Evolutionary conservation across 2,113 vertebrate species (phyloP), one percentile per base, ranked within the genome.

Genomic region (Bujurquina vittata): DNA sequence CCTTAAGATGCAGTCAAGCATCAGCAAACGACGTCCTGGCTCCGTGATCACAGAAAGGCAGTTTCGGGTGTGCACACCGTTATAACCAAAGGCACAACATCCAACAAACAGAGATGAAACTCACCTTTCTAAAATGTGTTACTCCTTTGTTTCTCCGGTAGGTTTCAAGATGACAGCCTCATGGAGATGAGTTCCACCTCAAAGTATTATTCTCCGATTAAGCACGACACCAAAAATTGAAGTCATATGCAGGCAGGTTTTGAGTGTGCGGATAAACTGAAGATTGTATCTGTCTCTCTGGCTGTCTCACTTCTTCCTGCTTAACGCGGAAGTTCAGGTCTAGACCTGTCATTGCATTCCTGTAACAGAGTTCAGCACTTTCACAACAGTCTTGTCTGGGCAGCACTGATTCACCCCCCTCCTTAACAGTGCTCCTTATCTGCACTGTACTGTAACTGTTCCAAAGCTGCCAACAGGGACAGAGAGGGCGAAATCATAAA

Each of bases 271-370:
- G 81, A 65, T 18, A 52, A 23, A 52, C 3, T 80, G 75, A 52
- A n/a, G 49, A 80, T 58, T 84, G 60, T 65, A 86, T 91, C 84
- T 92, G 89, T 52, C 26, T 89, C 52, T 69, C 69, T 87, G 81
- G 85, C 89, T 91, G 74, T 90, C 26, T 84, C 40, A 46, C 78
- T 87, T 78, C 90, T 94, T 95, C 93, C 94, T 96, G 94, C 84
- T 85, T 26, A 78, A 95, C 87, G 94, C 94, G 95, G 95, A 96
- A 96, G 95, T 93, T 95, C 95, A 95, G 91, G 95, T 93, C 91
- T 60, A 79, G 91, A 93, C 95, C 90, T 95, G 95, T 85, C 61
- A 77, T 9, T 85, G 79, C 93, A 96, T 96, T 95, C 95, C 92
- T 85, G 23, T 15, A 3, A 1, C 67, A 65, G 80, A 61, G 57